Base-by-base conservation (phyloP, 1,140 invertebrate species). In the Drosophila sp. region DNA sequence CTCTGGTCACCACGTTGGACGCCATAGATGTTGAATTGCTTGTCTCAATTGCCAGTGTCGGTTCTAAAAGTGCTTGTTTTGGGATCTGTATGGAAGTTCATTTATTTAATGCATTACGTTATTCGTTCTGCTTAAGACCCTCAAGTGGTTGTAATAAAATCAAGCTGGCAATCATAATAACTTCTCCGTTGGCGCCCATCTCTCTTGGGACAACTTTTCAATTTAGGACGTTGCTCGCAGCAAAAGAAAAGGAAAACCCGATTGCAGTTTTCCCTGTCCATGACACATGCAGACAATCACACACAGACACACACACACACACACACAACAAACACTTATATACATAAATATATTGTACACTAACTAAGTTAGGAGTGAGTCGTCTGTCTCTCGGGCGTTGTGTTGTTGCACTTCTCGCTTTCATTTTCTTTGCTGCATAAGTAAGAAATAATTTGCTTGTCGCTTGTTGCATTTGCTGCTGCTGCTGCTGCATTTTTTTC, bases 321-420 rank as follows among this genome's bases (percentile, higher is more conserved):
- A 29, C 11, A 50, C n/a, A 29, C 25, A 48, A 14, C n/a, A 45
- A 5, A 27, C 3, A 13, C 5, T 27, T 2, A 48, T 46, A 21
- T 21, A 45, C 14, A 11, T 45, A 32, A 29, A 25, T 48, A 48
- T 13, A 48, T n/a, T 13, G 21, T n/a, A 5, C 38, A 45, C 41
- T 50, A 61, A 69, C 36, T 61, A 48, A 50, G 56, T 69, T 69
- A 45, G 65, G 56, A 69, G 66, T 70, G 40, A 62, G 51, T 65
- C 18, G 53, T 56, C 53, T 56, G n/a, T 57, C 5, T 41, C 11
- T 3, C 53, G 16, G 53, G 21, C 53, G 4, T 45, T 46, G 29
- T 72, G 73, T 71, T 76, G 76, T 87, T 89, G 81, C 79, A 76
- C 84, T 83, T 89, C 87, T 89, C 83, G 83, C 83, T 89, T 89